These are phyloP conservation scores for Microhierax caerulescens DNA, from an alignment of 2,797 vertebrate species.

Conservation along the genomic window DNA sequence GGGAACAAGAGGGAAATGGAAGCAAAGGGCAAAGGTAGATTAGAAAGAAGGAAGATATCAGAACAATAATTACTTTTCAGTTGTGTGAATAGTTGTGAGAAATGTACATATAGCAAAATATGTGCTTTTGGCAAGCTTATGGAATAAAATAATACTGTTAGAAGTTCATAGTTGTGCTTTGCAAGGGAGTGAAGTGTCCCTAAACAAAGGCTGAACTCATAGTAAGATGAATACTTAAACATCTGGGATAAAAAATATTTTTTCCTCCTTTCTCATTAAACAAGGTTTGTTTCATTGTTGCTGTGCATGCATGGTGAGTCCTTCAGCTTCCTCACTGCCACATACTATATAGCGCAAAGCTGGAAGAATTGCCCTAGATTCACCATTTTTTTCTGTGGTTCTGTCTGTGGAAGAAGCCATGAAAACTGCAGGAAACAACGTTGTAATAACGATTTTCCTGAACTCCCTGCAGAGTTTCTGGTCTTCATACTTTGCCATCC, in stretches of 20 bases:
- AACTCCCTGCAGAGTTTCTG: constrained; percentile 11
- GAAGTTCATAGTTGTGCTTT: not conserved
- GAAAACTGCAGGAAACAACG: not conserved
- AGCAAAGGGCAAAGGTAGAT: not conserved
- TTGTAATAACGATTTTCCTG: not conserved
- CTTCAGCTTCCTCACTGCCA: not conserved
- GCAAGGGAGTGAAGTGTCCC: not conserved
- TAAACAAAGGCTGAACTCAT: not conserved
- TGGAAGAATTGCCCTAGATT: constrained; percentile 31
- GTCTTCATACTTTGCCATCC: not conserved
- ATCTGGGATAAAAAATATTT: not conserved
- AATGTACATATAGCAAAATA: not conserved
- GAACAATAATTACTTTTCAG: not conserved
- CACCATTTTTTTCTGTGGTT: not conserved
- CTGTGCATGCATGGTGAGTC: not conserved
- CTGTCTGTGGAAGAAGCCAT: not conserved
- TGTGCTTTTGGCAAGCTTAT: not conserved
- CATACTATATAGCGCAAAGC: not conserved
- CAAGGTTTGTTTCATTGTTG: not conserved
- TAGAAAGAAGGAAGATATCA: not conserved
- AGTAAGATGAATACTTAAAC: not conserved
- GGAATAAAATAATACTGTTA: not conserved
- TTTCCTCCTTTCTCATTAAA: not conserved
- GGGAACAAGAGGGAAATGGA: not conserved
- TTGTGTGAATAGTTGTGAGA: not conserved